A percentile compares a stretch with the other conserved stretches of the same genome.
These are phyloP conservation scores for Eledona agricola DNA, from an alignment of 2,888 invertebrate genomes.

Conservation along the genomic window DNA sequence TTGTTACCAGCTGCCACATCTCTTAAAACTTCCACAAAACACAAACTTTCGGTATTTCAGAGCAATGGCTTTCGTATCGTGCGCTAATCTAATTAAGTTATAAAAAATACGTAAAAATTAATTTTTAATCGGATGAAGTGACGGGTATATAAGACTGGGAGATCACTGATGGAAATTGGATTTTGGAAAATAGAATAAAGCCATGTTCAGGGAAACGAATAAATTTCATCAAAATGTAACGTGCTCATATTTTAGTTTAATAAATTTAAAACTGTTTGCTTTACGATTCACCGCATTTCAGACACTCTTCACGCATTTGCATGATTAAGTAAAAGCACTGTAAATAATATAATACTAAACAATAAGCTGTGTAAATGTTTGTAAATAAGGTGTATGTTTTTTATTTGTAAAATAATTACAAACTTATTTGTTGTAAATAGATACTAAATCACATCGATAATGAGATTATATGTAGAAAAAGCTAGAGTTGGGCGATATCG, in stretches of 20 bases:
- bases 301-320: conserved; percentile 27
- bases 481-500: conserved; percentile 12
- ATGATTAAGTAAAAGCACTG: conserved; percentile 29
- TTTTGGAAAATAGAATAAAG: conserved; percentile 10
- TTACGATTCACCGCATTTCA: conserved; percentile 22
- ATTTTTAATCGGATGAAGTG: not conserved
- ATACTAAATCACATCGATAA: conserved; percentile 21
- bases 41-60: conserved; percentile 12
- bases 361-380: conserved; percentile 21
- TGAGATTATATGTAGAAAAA: conserved; percentile 12
- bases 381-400: conserved; percentile 26
- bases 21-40: conserved; percentile 19
- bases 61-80: conserved; percentile 1
- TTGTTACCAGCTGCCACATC: conserved; percentile 16
- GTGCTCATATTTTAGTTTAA: conserved; percentile 11
- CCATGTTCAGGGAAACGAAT: no score
- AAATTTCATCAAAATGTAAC: conserved; percentile 10
- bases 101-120: no score
- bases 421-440: conserved; percentile 23
- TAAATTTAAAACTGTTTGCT: conserved; percentile 16
- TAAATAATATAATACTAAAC: conserved; percentile 23
- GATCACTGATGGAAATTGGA: conserved; percentile 7
- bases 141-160: conserved; percentile 7
- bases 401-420: conserved; percentile 24
- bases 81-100: conserved; percentile 8